These are phyloP conservation scores for Athene cunicularia DNA, from an alignment of 2,113 vertebrate species.

Conservation along the genomic window DNA sequence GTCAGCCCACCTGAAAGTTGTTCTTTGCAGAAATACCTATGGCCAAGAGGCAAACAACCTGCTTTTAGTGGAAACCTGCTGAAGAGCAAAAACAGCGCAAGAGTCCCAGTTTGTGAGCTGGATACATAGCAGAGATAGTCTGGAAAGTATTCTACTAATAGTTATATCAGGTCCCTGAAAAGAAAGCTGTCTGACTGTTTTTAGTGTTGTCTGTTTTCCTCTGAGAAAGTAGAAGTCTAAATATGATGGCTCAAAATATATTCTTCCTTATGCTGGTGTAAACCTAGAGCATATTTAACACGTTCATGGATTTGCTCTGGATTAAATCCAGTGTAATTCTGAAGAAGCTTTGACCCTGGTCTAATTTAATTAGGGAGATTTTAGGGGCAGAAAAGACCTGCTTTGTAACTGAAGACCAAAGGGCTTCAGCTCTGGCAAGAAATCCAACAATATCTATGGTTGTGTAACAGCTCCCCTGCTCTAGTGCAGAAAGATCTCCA, in stretches of 20 bases:
- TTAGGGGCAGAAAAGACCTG: neutral
- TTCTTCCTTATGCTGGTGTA: neutral
- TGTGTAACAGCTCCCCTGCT: neutral
- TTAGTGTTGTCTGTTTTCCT: neutral
- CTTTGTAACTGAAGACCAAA: neutral
- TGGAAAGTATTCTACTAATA: neutral
- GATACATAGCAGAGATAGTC: neutral
- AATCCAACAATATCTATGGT: neutral
- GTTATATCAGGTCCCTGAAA: neutral
- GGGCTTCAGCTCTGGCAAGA: neutral
- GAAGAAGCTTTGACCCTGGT: neutral
- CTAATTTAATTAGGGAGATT: neutral
- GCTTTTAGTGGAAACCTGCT: neutral
- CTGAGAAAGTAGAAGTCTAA: neutral
- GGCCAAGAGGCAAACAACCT: slow-evolving; percentile 12
- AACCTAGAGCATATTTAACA: neutral
- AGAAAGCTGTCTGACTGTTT: neutral
- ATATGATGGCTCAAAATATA: neutral
- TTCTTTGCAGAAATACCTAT: neutral
- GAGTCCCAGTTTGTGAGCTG: neutral
- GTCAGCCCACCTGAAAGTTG: neutral
- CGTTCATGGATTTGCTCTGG: neutral
- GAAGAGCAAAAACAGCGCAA: neutral
- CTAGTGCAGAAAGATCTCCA: neutral
- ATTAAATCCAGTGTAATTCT: neutral